Conservation (phyloP, 1,140 invertebrate genomes). For the Schlechtendalia chinensis region DNA sequence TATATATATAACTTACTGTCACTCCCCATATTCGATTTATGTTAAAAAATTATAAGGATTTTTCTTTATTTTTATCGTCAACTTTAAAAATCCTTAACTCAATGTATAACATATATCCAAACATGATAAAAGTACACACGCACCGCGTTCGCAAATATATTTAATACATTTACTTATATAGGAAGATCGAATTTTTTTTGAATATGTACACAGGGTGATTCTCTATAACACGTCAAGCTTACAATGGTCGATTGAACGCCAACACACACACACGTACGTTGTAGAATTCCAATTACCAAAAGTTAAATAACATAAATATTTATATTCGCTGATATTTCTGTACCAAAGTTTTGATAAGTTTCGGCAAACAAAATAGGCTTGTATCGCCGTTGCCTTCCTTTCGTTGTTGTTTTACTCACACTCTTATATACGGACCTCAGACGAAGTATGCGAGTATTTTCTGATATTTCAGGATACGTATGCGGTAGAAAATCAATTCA, state of each 20-base stretch:
- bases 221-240: background rate
- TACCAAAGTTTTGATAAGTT: background rate
- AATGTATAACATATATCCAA: background rate
- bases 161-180: background rate
- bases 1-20: no score
- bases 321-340: background rate
- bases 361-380: background rate
- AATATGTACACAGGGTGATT: background rate
- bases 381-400: background rate
- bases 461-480: no score
- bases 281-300: background rate
- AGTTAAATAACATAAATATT: slow-evolving; percentile 25
- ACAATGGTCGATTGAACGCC: background rate
- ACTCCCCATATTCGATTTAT: background rate
- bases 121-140: background rate
- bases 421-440: no score
- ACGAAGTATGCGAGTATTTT: no score
- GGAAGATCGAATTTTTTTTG: no score
- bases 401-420: background rate
- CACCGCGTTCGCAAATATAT: background rate
- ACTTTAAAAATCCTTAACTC: background rate
- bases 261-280: background rate
- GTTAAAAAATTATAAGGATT: background rate
- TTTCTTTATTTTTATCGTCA: background rate
- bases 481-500: no score